phyloP scores from a whole-genome alignment of 2,888 invertebrate species.

The Mechanitis mazaeus region DNA sequence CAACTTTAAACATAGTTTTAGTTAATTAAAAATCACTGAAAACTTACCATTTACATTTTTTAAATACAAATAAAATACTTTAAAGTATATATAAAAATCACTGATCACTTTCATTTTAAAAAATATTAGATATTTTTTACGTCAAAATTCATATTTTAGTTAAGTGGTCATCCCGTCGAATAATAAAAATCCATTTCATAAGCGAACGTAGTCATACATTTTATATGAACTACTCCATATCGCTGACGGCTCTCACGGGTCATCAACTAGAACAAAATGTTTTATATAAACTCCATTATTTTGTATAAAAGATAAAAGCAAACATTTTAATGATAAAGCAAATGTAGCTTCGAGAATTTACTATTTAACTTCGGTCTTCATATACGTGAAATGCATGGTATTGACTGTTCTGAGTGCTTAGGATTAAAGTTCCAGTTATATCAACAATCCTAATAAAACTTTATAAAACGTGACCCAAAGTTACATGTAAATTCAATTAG shows the following conservation, averaged over 20 bases:
- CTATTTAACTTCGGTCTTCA: background rate
- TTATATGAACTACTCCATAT: slow-evolving; percentile 4
- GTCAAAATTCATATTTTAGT: background rate
- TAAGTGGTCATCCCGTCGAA: background rate
- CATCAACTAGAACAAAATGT: background rate
- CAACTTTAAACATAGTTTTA: background rate
- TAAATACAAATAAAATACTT: no score
- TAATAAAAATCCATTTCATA: background rate
- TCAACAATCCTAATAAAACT: slow-evolving; percentile 1
- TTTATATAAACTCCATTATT: slow-evolving; percentile 1
- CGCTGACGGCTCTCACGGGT: background rate
- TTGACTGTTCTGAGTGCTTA: background rate
- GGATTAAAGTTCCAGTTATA: background rate
- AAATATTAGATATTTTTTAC: no score
- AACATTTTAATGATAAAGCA: background rate
- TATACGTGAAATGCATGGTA: background rate
- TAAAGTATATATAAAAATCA: no score
- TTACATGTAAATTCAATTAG: slow-evolving; percentile 3
- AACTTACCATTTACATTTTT: no score
- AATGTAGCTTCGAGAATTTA: background rate
- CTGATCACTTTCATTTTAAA: no score
- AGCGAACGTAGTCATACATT: slow-evolving; percentile 6
- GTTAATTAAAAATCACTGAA: no score
- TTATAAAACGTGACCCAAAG: background rate
- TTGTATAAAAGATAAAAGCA: slow-evolving; percentile 2